A percentile compares a stretch with the other conserved stretches of the same genome.
These are phyloP conservation scores for Pteropus alecto DNA, from an alignment of 2,113 vertebrate genomes.

Conservation along the genomic window DNA sequence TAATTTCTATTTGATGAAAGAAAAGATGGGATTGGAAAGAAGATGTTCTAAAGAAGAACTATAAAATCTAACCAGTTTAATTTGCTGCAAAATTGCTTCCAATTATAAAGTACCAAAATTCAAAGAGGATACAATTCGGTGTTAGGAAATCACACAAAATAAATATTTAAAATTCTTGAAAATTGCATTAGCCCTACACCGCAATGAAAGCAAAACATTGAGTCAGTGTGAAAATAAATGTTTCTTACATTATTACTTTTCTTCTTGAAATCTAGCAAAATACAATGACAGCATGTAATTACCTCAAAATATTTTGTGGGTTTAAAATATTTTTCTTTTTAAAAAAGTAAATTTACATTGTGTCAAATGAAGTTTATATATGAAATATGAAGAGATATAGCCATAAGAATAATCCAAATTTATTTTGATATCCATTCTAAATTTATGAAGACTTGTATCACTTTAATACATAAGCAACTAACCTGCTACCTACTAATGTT, in stretches of 20 bases:
- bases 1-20: constrained; percentile 66
- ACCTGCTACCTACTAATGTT: neutral
- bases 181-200: neutral
- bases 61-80: neutral
- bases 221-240: constrained; percentile 47
- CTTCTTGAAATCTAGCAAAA: constrained; percentile 48
- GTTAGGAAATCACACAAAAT: constrained; percentile 51
- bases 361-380: neutral
- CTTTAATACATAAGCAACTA: neutral
- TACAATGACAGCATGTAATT: neutral
- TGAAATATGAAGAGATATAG: neutral
- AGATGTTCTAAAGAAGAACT: neutral
- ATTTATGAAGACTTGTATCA: neutral
- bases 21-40: neutral
- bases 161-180: constrained; percentile 25
- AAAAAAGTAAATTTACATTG: neutral
- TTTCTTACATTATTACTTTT: constrained; percentile 26
- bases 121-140: constrained; percentile 31
- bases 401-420: neutral
- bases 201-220: constrained; percentile 39
- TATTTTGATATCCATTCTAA: neutral
- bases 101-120: constrained; percentile 22
- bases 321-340: constrained; percentile 26
- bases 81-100: neutral
- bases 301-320: neutral